phyloP scores from a whole-genome alignment of 2,113 vertebrate species.

The Podarcis muralis region DNA sequence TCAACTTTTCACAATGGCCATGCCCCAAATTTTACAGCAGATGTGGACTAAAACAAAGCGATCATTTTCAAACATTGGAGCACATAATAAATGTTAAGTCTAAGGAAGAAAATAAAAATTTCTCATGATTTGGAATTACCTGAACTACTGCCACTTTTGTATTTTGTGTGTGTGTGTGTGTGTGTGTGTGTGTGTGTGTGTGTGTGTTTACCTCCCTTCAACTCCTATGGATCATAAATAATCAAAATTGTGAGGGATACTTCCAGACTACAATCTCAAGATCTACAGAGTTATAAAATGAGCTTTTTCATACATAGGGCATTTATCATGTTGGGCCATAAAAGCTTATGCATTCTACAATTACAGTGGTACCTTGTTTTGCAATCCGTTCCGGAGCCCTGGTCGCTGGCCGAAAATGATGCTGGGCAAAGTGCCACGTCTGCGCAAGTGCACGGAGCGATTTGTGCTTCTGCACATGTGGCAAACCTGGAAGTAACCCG shows the following conservation, averaged over 20 bases:
- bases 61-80: too few relatives aligned
- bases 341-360: not conserved
- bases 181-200: not conserved
- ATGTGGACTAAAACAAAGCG: too few relatives aligned
- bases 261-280: not conserved
- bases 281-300: not conserved
- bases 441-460: rapidly evolving
- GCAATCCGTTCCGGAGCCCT: too few relatives aligned
- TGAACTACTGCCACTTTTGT: not conserved
- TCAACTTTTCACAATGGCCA: too few relatives aligned
- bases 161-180: not conserved
- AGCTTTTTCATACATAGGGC: not conserved
- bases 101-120: not conserved
- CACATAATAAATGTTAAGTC: too few relatives aligned
- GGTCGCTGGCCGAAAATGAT: too few relatives aligned
- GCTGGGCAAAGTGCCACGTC: too few relatives aligned
- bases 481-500: too few relatives aligned
- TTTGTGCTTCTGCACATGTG: too few relatives aligned
- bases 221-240: not conserved
- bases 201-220: not conserved
- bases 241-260: not conserved
- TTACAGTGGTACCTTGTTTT: not conserved
- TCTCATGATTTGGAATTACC: not conserved
- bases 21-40: too few relatives aligned
- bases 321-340: not conserved